Percentiles rank a stretch among this genome's conserved stretches.
phyloP scores from a whole-genome alignment of 2,888 invertebrate species.

The Drosophila nr. fundita region DNA sequence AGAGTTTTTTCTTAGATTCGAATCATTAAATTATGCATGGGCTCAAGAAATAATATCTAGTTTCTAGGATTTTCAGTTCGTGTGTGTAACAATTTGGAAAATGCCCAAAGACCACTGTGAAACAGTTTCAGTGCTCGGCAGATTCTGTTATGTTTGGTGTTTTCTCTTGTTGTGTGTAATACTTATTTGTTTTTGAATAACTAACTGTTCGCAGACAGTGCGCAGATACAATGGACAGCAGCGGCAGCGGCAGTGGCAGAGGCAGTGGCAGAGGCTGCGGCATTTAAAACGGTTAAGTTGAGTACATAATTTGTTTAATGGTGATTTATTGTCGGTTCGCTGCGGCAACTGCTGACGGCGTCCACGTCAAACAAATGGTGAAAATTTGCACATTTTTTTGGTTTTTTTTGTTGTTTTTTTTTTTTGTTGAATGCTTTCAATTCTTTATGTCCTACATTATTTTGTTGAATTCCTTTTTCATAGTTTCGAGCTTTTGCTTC shows the following conservation, averaged over 20 bases:
- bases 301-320: constrained; percentile 79
- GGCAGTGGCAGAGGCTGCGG: constrained; percentile 57
- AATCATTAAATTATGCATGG: background rate
- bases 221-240: constrained; percentile 60
- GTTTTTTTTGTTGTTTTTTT: background rate
- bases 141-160: constrained; percentile 16
- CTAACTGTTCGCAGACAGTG: constrained; percentile 20
- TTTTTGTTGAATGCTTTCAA: constrained; percentile 47
- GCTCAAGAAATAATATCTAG: background rate
- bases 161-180: constrained; percentile 1
- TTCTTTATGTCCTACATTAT: constrained; percentile 47
- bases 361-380: constrained; percentile 61
- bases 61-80: background rate
- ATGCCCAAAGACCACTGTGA: constrained; percentile 19
- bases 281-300: constrained; percentile 72
- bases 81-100: background rate
- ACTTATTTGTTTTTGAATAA: constrained; percentile 37
- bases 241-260: constrained; percentile 57
- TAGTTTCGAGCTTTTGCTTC: constrained; percentile 2
- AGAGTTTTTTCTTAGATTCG: background rate
- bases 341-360: constrained; percentile 34
- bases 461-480: constrained; percentile 2
- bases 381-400: constrained; percentile 63
- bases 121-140: background rate
- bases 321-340: constrained; percentile 74